Conservation (phyloP, 2,888 invertebrate species). For the Drosophila antonietae region DNA sequence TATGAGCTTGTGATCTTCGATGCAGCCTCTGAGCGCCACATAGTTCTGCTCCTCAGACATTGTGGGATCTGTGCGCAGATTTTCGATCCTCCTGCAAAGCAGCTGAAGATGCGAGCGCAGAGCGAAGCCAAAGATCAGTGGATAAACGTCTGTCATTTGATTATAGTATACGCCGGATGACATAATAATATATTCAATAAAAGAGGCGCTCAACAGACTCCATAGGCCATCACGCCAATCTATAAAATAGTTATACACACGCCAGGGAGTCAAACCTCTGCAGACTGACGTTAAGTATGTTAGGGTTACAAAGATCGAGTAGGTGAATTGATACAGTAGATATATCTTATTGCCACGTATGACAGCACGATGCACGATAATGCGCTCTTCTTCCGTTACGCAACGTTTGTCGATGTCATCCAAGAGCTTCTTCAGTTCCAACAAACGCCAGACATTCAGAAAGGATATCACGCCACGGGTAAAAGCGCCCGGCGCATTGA, state of each 20-base stretch:
- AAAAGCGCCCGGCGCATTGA: conserved; percentile 43
- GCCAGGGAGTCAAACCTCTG: conserved; percentile 33
- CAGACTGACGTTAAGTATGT: conserved; percentile 21
- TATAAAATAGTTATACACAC: conserved; percentile 47
- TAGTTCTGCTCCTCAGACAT: conserved; percentile 25
- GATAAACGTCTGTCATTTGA: conserved; percentile 34
- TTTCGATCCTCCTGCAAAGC: conserved; percentile 22
- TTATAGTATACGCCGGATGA: conserved; percentile 10
- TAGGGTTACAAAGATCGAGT: conserved; percentile 12
- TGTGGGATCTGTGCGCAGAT: conserved; percentile 19
- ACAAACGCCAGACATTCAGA: conserved; percentile 27
- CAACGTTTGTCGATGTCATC: conserved; percentile 34
- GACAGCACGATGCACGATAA: conserved; percentile 32
- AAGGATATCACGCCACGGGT: conserved; percentile 20
- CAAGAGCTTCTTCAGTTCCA: conserved; percentile 20
- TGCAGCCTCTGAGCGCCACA: conserved; percentile 32
- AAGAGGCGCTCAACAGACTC: conserved; percentile 28
- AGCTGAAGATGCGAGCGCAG: conserved; percentile 31
- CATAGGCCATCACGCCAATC: conserved; percentile 31
- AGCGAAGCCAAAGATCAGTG: conserved; percentile 22
- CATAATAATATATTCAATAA: conserved; percentile 31
- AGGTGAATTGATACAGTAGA: conserved; percentile 29
- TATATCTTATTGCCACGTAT: conserved; percentile 40
- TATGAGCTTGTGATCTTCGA: conserved; percentile 35
- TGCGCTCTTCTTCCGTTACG: conserved; percentile 19